phyloP scores from a whole-genome alignment of 2,888 invertebrate genomes.

The Drosophila pegasa region DNA sequence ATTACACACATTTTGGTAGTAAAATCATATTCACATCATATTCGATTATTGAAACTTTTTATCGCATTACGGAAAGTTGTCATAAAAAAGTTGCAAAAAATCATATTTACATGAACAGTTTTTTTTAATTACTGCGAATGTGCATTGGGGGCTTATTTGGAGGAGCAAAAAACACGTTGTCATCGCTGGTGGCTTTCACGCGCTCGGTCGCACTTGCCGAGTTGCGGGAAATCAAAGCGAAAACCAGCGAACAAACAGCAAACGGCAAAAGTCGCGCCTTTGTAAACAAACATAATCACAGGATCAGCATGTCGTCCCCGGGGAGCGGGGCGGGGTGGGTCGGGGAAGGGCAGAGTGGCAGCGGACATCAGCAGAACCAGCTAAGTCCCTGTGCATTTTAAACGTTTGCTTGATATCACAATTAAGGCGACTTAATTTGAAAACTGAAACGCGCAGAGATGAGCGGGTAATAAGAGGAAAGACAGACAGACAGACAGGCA shows the following conservation, averaged over 20 bases:
- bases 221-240: conserved; percentile 51
- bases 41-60: neutral
- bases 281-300: conserved; percentile 77
- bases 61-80: neutral
- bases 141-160: neutral
- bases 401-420: conserved; percentile 81
- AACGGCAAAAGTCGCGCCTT: conserved; percentile 77
- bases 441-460: conserved; percentile 67
- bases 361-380: conserved; percentile 28
- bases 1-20: too few relatives aligned
- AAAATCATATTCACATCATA: too few relatives aligned
- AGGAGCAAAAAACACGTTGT: conserved; percentile 9
- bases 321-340: conserved; percentile 1
- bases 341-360: neutral
- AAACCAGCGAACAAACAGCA: conserved; percentile 63
- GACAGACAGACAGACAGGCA: conserved; percentile 27
- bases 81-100: neutral
- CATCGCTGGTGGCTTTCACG: conserved; percentile 31
- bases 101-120: neutral
- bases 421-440: conserved; percentile 82
- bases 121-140: conserved; percentile 20
- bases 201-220: conserved; percentile 41
- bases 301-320: conserved; percentile 60
- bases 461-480: conserved; percentile 44
- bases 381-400: conserved; percentile 65